A percentile compares a stretch with the other conserved stretches of the same genome.
These are phyloP conservation scores for Melanerpes aurifrons DNA, from an alignment of 2,113 vertebrate species.

Conservation along the genomic window DNA sequence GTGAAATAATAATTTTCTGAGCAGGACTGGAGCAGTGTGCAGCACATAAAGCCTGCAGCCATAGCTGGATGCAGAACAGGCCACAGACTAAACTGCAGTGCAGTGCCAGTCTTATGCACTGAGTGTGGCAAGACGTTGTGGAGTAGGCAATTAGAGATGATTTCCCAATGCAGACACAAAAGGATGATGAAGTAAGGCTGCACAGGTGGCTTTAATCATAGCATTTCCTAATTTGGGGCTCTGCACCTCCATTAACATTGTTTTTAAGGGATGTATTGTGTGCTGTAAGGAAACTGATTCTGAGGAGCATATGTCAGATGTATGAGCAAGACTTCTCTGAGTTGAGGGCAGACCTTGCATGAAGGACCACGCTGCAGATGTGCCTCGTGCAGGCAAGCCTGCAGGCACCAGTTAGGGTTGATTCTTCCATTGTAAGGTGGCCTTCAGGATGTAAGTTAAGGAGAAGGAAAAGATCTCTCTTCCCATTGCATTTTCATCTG, in stretches of 20 bases:
- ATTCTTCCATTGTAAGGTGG: background rate
- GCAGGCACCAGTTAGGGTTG: background rate
- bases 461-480: background rate
- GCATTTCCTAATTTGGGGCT: constrained; percentile 19
- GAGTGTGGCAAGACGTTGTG: background rate
- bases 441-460: background rate
- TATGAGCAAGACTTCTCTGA: background rate
- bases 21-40: background rate
- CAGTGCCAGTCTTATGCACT: background rate
- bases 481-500: background rate
- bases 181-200: background rate
- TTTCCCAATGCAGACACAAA: background rate
- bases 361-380: background rate
- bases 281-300: background rate
- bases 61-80: background rate
- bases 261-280: background rate
- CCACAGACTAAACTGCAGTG: background rate
- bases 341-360: background rate
- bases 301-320: background rate
- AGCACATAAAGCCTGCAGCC: background rate
- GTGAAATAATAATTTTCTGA: background rate
- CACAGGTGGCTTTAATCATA: constrained; percentile 1
- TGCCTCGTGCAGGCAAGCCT: background rate
- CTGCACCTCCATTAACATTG: background rate
- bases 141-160: background rate